phyloP scores from a whole-genome alignment of 2,888 invertebrate species.

The Chloromyia formosa region DNA sequence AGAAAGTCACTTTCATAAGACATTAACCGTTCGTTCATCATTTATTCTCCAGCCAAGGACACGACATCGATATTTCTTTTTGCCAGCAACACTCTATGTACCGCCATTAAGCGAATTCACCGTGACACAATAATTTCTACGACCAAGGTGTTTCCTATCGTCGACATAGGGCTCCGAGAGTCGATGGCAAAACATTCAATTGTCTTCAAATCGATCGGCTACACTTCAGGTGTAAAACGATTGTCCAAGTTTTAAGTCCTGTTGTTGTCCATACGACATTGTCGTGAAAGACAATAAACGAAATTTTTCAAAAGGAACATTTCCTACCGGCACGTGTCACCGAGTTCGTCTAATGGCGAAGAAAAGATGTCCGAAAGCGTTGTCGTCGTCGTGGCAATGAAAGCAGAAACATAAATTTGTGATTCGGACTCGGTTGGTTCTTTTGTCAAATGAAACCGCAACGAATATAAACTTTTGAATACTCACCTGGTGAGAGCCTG shows the following conservation, averaged over 20 bases:
- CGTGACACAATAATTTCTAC: constrained; percentile 35
- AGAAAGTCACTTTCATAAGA: too few species aligned
- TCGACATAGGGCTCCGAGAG: not conserved
- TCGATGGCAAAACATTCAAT: constrained; percentile 22
- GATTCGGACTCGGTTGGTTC: constrained; percentile 1
- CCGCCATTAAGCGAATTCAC: not conserved
- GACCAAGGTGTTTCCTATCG: constrained; percentile 18
- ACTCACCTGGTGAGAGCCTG: constrained; percentile 25
- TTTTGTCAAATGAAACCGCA: constrained; percentile 32
- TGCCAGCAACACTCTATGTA: too few species aligned
- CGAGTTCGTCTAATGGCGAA: not conserved
- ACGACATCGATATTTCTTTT: too few species aligned
- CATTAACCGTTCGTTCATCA: too few species aligned
- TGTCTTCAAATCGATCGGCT: constrained; percentile 35
- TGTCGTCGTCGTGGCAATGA: not conserved
- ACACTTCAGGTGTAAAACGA: constrained; percentile 40
- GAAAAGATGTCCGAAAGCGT: not conserved
- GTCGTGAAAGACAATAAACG: constrained; percentile 17
- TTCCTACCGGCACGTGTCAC: constrained; percentile 39
- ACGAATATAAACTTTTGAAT: constrained; percentile 28
- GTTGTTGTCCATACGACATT: not conserved
- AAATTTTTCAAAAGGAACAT: constrained; percentile 18
- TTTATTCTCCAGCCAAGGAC: not conserved
- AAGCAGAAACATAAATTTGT: constrained; percentile 13
- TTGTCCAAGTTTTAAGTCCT: constrained; percentile 4